Evolutionary conservation across 37 sponge, comb jelly and placozoan species (phyloP), one percentile per base, ranked within the genome.

Genomic region (Oopsacas minuta): DNA sequence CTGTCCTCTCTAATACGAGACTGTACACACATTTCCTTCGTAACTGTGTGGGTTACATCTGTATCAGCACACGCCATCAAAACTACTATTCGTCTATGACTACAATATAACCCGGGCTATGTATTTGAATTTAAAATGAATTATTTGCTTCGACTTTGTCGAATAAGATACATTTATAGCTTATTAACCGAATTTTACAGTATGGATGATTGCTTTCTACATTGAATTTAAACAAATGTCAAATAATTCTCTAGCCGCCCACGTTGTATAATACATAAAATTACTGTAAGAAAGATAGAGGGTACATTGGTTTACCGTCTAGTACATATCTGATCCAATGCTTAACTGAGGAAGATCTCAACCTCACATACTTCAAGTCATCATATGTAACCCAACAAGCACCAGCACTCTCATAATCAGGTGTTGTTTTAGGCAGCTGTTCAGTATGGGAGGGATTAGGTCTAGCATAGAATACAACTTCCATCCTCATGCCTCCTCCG

Each of bases 311-410:
- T 32, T n/a, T 3, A 5, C 75, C 75, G 28, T 61, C 75, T n/a
- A 61, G 28, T 12, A 61, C 75, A n/a, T 61, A 34, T 61, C 28
- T 61, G 22, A 61, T 12, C 75, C 75, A 61, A 34, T n/a, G 75
- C 28, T n/a, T 25, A n/a, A 61, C 75, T 20, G 17, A 20, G 28
- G 22, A 32, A 20, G 75, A 61, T n/a, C 75, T 61, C 75, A 61
- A 25, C 30, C 75, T 61, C 75, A 61, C 75, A 10, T 12, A 5
- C 22, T 7, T 20, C 30, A 61, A 3, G 1, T 61, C 75, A 7
- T 61, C 75, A n/a, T 61, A 61, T 5, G 75, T n/a, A 25, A 61
- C 75, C 75, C 75, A 61, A 34, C 75, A 61, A 34, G 75, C 75
- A 3, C 75, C 75, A 32, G 75, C 75, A 61, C 75, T 61, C 22